Base-by-base conservation (phyloP, 2,797 vertebrate species). In the Neoniphon sammara region DNA sequence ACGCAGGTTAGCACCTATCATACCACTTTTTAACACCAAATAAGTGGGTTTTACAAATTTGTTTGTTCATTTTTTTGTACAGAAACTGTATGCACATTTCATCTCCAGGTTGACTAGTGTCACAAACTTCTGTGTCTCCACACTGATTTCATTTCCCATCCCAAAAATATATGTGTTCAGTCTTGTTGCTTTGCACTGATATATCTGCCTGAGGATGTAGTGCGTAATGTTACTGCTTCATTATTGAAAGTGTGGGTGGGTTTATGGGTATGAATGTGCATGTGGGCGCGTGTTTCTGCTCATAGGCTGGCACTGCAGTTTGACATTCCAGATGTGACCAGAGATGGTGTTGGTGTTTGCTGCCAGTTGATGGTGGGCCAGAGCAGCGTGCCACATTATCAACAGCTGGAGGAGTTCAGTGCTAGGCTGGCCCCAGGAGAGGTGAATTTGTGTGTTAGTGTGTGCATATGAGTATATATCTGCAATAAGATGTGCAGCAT, bases 361-460 rank as follows among this genome's bases (percentile, higher is more conserved):
- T 97, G 96, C 55, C 97, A 98, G 91, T 92, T 99, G 25, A 97
- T 98, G 95, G 96, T 99, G 61, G 96, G 97, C 1, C 97, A 99
- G 93, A 99, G 97, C 94, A 99, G 98, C 0, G 96, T 99, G 66
- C 97, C 97, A 0, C 97, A 97, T 87, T 99, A 99, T 85, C 96
- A 98, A 89, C 96, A 96, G 85, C 94, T 99, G 75, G 94, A 95
- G 0, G 93, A 98, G 87, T 98, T 99, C 91, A 98, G 96, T 0
- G 97, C 97, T 14, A 94, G 96, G 78, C 88, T 99, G 89, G 97
- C 97, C 0, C 97, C 97, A 0, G 98, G 97, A 85, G 96, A 97
- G 0, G 96, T 96, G 82, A 93, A 94, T 68, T 10, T 66, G 8
- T 66, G 20, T 66, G 20, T 7, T 21, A 46, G 9, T 58, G 30